Conservation (phyloP, 2,888 invertebrate genomes). For the Zeuzera pyrina region DNA sequence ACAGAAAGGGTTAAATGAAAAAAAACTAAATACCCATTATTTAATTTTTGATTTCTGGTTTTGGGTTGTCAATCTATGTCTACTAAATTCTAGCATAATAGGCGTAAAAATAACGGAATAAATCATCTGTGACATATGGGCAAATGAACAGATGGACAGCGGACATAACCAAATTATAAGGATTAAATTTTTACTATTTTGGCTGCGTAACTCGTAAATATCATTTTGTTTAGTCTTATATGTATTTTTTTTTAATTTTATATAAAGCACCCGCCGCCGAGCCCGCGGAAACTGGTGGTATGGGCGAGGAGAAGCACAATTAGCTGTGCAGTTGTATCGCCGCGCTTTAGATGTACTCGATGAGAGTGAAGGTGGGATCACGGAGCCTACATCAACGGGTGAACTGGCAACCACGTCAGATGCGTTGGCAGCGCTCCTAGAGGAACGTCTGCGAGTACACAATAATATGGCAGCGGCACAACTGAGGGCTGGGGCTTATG, state of each 20-base stretch:
- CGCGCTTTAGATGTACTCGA: constrained; percentile 88
- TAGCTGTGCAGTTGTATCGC: constrained; percentile 90
- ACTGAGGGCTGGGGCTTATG: constrained; percentile 88
- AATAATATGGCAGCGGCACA: constrained; percentile 96
- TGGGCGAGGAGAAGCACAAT: constrained; percentile 82
- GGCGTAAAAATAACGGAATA: too few species aligned
- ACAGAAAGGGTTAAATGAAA: too few species aligned
- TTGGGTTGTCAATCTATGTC: too few species aligned
- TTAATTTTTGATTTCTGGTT: too few species aligned
- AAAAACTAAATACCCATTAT: too few species aligned
- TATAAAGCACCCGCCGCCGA: constrained; percentile 63
- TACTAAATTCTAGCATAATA: too few species aligned
- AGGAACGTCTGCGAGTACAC: constrained; percentile 86
- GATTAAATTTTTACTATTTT: background rate
- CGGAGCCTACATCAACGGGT: constrained; percentile 65
- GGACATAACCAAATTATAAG: too few species aligned
- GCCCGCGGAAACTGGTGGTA: constrained; percentile 95
- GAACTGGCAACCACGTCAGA: constrained; percentile 43
- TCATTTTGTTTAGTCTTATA: constrained; percentile 12
- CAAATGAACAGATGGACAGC: too few species aligned
- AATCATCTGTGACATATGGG: too few species aligned
- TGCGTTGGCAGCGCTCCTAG: constrained; percentile 70
- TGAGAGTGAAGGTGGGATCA: constrained; percentile 78
- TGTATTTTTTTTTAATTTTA: constrained; percentile 12
- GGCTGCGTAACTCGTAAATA: background rate